Conservation (phyloP, 2,888 invertebrate genomes). For the Ochlodes sylvanus region DNA sequence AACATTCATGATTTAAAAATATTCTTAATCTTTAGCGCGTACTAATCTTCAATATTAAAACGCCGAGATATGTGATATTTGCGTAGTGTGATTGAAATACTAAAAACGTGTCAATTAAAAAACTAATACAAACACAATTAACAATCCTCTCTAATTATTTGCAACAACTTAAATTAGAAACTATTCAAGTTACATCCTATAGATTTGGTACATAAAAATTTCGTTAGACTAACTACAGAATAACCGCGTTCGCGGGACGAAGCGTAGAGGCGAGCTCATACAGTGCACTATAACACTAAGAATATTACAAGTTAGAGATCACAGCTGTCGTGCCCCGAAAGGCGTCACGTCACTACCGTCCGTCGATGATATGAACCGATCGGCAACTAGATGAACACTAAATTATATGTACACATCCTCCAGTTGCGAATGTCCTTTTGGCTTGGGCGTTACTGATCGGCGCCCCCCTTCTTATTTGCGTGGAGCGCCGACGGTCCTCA, state of each 20-base stretch:
- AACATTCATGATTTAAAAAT: constrained; percentile 50
- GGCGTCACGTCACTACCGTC: constrained; percentile 57
- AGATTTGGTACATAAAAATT: constrained; percentile 84
- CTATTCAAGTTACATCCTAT: constrained; percentile 78
- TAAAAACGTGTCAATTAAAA: constrained; percentile 50
- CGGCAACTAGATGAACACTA: constrained; percentile 73
- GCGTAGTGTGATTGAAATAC: constrained; percentile 58
- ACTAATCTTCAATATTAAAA: constrained; percentile 55
- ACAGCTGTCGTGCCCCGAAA: constrained; percentile 76
- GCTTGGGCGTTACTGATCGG: constrained; percentile 81
- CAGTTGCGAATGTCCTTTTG: constrained; percentile 75
- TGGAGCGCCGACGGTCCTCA: constrained; percentile 92
- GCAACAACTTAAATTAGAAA: constrained; percentile 78
- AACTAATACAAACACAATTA: constrained; percentile 78
- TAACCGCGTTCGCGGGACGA: constrained; percentile 63
- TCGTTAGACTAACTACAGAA: constrained; percentile 81
- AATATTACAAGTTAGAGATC: constrained; percentile 82
- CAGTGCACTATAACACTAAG: constrained; percentile 76
- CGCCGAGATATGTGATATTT: constrained; percentile 70
- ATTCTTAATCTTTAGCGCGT: constrained; percentile 46
- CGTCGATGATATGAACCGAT: constrained; percentile 82
- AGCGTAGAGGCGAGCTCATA: constrained; percentile 55
- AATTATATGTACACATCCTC: constrained; percentile 75
- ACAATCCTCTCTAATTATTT: constrained; percentile 76
- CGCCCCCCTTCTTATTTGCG: constrained; percentile 86